These are phyloP conservation scores for Eilema caniola DNA, from an alignment of 2,888 invertebrate genomes.

Conservation along the genomic window DNA sequence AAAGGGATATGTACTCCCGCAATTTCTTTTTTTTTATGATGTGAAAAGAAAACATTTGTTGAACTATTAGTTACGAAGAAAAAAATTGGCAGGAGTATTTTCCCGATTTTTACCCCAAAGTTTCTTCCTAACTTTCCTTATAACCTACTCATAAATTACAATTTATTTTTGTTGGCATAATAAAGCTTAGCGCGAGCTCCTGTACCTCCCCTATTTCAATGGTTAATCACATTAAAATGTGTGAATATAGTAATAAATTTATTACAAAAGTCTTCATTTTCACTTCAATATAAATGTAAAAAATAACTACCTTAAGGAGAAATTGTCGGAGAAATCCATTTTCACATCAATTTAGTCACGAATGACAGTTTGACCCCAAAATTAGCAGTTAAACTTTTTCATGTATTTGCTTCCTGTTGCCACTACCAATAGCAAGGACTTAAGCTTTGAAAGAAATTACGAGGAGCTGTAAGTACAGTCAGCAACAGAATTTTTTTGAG, in stretches of 20 bases:
- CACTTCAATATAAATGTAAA: conserved; percentile 17
- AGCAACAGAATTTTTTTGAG: not conserved
- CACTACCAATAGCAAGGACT: conserved; percentile 43
- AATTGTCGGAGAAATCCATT: conserved; percentile 70
- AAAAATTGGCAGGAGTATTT: too few species aligned
- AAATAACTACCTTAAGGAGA: conserved; percentile 32
- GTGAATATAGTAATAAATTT: conserved; percentile 17
- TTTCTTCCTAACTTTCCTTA: too few species aligned
- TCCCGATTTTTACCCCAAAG: too few species aligned
- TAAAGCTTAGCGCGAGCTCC: not conserved
- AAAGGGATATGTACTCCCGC: too few species aligned
- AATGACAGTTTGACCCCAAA: conserved; percentile 74
- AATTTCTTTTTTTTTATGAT: too few species aligned
- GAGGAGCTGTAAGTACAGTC: not conserved
- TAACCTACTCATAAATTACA: too few species aligned
- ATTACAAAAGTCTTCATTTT: conserved; percentile 17
- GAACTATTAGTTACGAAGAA: too few species aligned
- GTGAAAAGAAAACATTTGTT: too few species aligned
- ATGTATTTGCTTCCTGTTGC: conserved; percentile 59
- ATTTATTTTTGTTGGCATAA: too few species aligned
- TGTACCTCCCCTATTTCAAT: not conserved
- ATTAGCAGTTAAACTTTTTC: conserved; percentile 82
- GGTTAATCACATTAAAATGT: not conserved
- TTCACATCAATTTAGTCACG: conserved; percentile 74
- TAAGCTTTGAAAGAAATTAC: not conserved